Evolutionary conservation across 2,888 invertebrate genomes (phyloP), one percentile per base, ranked within the genome.

Genomic region (Notocelia uddmanniana): DNA sequence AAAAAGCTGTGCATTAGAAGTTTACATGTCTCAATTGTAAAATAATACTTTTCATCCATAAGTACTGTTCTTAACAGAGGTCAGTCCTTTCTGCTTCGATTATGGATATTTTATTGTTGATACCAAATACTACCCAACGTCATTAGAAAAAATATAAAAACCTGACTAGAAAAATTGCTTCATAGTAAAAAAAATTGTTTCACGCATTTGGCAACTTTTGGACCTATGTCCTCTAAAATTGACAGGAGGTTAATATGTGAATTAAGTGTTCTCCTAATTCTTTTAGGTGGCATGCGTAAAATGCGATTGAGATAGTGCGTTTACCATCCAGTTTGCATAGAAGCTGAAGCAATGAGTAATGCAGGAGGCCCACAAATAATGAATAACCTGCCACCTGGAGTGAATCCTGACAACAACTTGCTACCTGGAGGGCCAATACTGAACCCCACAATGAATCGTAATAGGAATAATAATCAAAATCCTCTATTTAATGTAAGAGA

Each of bases 401-500:
- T 93, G 0, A 94, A 94, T 79, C 90, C 90, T 74, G 94, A 94
- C 48, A 94, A 94, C 78, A 94, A 94, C 78, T 79, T 94, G 72
- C 78, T 94, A 66, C 94, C 93, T n/a, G 94, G 94, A 74, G 94
- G 93, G n/a, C 94, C 95, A 1, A 80, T 95, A 50, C 89, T 95
- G 73, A 94, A 94, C 75, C 88, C 89, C 64, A 86, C 89, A 31
- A 89, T 94, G 81, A 94, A 95, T 75, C 89, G 95, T 76, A 92
- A 94, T 80, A 91, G 92, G 76, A 95, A 95, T 79, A 95, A 95
- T 79, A 95, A 95, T 86, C 95, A 96, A 88, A 97, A 97, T 85
- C 97, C 97, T 50, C 88, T 98, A 75, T 96, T 97, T 82, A 97
- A 96, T 90, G 97, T 98, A 73, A 94, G 99, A 80, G 98, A 99